Evolutionary conservation across 2,113 vertebrate genomes (phyloP).

Genomic region (Agapornis roseicollis): DNA sequence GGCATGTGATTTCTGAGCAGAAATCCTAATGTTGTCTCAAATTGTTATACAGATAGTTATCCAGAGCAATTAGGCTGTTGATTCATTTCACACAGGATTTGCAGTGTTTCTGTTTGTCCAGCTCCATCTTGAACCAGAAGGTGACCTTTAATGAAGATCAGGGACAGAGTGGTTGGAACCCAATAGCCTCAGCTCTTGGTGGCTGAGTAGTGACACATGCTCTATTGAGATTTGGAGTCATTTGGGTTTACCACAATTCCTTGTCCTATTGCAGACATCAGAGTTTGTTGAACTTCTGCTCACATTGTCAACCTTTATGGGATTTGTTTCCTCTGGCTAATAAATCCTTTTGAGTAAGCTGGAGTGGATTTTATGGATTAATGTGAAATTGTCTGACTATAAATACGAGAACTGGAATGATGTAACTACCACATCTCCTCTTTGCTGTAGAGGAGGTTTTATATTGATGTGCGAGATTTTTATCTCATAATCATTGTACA

Average conservation of each 20-base stretch:
- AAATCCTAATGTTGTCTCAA: background rate
- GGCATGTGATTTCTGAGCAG: background rate
- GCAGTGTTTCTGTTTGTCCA: background rate
- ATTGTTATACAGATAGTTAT: background rate
- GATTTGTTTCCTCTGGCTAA: background rate
- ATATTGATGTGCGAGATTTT: background rate
- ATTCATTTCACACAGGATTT: background rate
- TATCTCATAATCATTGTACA: background rate
- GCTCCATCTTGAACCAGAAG: background rate
- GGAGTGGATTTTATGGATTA: background rate
- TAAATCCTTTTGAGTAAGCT: background rate
- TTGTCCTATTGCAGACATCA: background rate
- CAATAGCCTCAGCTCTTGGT: background rate
- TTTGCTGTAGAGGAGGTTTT: background rate
- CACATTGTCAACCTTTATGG: background rate
- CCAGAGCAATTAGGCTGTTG: background rate
- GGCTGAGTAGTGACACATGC: background rate
- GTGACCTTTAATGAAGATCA: background rate
- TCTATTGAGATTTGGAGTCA: background rate
- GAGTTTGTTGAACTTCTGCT: background rate
- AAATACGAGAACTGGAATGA: background rate
- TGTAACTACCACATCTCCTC: background rate
- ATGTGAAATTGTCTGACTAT: background rate
- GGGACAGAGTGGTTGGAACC: background rate
- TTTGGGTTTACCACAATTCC: background rate